phyloP scores from a whole-genome alignment of 2,888 invertebrate genomes.

The Drosophila multiciliata region DNA sequence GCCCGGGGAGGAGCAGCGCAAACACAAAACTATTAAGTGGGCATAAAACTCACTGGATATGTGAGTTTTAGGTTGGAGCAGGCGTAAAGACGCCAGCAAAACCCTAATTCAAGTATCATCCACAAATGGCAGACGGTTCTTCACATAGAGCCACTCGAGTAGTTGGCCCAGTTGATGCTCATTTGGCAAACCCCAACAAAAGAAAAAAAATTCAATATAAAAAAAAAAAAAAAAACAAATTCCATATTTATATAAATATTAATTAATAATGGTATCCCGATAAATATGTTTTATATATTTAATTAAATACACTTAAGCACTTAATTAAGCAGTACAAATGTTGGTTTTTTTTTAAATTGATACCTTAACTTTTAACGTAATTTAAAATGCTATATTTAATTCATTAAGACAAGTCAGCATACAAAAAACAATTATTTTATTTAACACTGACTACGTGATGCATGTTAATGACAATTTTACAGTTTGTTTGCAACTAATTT shows the following conservation, averaged over 20 bases:
- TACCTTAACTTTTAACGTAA: background rate
- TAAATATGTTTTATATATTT: background rate
- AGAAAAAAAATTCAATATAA: background rate
- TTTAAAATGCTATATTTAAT: background rate
- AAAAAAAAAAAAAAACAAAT: conserved; percentile 2
- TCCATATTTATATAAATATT: background rate
- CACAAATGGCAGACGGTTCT: conserved; percentile 39
- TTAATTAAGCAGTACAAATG: background rate
- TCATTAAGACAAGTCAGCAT: background rate
- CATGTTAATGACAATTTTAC: conserved; percentile 38
- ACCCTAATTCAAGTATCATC: conserved; percentile 49
- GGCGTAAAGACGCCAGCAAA: conserved; percentile 21
- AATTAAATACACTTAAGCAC: background rate
- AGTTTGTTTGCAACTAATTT: conserved; percentile 72
- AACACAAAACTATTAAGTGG: conserved; percentile 78
- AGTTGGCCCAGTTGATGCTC: conserved; percentile 18
- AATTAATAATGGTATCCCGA: background rate
- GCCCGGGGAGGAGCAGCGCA: conserved; percentile 55
- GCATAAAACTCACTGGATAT: conserved; percentile 69
- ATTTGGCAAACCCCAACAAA: conserved; percentile 14
- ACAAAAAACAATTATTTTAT: background rate
- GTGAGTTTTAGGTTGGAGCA: conserved; percentile 19
- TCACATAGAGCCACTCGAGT: conserved; percentile 13
- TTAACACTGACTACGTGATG: background rate
- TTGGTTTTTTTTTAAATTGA: background rate